A percentile compares a stretch with the other conserved stretches of the same genome.
phyloP scores from a whole-genome alignment of 2,797 vertebrate species.

The Squalus acanthias region DNA sequence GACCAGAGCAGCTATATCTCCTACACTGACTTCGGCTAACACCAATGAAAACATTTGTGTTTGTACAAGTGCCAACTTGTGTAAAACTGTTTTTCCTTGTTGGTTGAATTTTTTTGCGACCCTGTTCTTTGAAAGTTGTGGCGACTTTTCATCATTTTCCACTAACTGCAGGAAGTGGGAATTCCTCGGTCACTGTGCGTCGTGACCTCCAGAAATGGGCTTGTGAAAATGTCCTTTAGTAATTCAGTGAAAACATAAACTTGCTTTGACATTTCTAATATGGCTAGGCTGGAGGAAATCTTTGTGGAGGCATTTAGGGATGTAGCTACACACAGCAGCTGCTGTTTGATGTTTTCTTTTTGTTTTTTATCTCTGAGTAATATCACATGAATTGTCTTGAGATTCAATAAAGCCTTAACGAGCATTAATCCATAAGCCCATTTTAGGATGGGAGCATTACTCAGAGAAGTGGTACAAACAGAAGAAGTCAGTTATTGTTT shows the following conservation, averaged over 20 bases:
- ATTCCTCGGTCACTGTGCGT: not conserved
- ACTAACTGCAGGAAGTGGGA: not conserved
- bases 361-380: not conserved
- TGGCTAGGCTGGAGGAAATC: not conserved
- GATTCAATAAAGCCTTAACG: not conserved
- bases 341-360: not conserved
- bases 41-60: not conserved
- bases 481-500: not conserved
- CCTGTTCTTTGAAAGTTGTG: not conserved
- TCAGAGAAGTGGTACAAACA: not conserved
- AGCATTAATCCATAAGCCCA: not conserved
- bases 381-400: not conserved
- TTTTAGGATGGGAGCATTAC: not conserved
- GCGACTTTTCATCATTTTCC: not conserved
- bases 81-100: not conserved
- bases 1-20: not conserved
- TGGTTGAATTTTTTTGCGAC: not conserved
- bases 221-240: not conserved
- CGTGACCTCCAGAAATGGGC: not conserved
- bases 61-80: not conserved
- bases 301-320: not conserved
- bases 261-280: not conserved
- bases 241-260: not conserved
- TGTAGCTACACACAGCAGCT: not conserved
- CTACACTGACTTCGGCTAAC: not conserved